Evolutionary conservation across 1,140 invertebrate genomes (phyloP).

Genomic region (Drosophila sucinea): DNA sequence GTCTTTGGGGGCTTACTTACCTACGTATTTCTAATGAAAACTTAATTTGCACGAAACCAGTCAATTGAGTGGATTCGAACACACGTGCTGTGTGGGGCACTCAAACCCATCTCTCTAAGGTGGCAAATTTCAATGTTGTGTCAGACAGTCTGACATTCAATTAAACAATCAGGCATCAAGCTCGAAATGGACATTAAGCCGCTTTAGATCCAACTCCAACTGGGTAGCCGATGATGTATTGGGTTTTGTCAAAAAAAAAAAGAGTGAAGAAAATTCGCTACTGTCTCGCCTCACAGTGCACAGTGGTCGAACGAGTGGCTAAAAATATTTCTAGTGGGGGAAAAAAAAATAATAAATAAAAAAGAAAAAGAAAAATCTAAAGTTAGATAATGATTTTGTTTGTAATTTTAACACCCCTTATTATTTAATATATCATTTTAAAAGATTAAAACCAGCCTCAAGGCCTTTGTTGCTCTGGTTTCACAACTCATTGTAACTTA

Average conservation of each 20-base stretch:
- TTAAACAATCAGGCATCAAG: constrained; percentile 62
- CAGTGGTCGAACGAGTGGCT: too few relatives aligned
- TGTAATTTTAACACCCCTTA: too few relatives aligned
- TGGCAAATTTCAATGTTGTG: constrained; percentile 15
- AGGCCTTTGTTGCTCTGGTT: too few relatives aligned
- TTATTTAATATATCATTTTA: too few relatives aligned
- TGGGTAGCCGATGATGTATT: constrained; percentile 21
- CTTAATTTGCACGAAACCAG: constrained; percentile 59
- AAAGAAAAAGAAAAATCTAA: too few relatives aligned
- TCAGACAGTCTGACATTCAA: constrained; percentile 39
- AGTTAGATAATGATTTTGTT: too few relatives aligned
- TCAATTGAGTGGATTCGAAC: constrained; percentile 46
- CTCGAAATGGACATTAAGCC: constrained; percentile 44
- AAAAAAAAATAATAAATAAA: too few relatives aligned
- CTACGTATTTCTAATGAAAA: constrained; percentile 54
- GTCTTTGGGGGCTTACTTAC: background rate
- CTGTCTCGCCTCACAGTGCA: background rate
- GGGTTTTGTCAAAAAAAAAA: constrained; percentile 10
- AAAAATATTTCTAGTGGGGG: too few relatives aligned
- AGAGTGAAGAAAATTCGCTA: constrained; percentile 5
- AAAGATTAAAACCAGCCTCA: too few relatives aligned
- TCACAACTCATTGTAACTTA: too few relatives aligned
- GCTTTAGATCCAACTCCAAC: constrained; percentile 30
- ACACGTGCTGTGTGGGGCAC: background rate
- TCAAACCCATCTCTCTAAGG: constrained; percentile 12